Conservation (phyloP, 2,797 vertebrate genomes). For the Gallirallus australis region DNA sequence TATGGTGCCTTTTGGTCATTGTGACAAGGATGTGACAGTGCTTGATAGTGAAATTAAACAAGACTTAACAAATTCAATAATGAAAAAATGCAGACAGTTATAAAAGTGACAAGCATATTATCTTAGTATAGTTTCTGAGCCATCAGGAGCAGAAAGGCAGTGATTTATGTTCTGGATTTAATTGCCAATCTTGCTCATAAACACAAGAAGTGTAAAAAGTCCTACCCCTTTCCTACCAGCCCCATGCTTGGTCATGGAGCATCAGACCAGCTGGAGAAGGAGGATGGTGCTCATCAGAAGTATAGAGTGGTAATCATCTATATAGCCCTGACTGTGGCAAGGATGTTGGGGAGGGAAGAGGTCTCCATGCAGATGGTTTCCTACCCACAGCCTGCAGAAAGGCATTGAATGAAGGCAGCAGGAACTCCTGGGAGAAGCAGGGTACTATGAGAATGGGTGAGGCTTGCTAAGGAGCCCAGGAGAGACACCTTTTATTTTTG, state of each 20-base stretch:
- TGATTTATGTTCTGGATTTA: background rate
- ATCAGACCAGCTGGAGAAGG: background rate
- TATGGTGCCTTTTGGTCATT: background rate
- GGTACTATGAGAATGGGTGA: background rate
- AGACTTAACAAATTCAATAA: background rate
- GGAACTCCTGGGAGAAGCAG: background rate
- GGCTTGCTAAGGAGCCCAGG: background rate
- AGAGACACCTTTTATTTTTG: background rate
- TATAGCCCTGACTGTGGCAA: background rate
- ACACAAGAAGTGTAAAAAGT: background rate
- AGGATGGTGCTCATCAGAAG: background rate
- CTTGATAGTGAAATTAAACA: background rate
- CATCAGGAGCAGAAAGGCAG: background rate
- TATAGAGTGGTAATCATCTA: rapidly evolving
- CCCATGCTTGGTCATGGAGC: rapidly evolving
- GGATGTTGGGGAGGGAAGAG: background rate
- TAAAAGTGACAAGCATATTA: slow-evolving; percentile 2
- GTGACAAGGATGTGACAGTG: background rate
- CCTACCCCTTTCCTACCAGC: background rate
- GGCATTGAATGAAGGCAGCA: background rate
- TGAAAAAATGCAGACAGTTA: background rate
- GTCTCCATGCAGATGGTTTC: background rate
- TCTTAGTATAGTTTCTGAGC: background rate
- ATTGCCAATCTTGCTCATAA: background rate
- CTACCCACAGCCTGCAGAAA: background rate